Percentiles rank a stretch among this genome's conserved stretches.
These are phyloP conservation scores for Burhinus oedicnemus DNA, from an alignment of 2,113 vertebrate species.

Conservation along the genomic window DNA sequence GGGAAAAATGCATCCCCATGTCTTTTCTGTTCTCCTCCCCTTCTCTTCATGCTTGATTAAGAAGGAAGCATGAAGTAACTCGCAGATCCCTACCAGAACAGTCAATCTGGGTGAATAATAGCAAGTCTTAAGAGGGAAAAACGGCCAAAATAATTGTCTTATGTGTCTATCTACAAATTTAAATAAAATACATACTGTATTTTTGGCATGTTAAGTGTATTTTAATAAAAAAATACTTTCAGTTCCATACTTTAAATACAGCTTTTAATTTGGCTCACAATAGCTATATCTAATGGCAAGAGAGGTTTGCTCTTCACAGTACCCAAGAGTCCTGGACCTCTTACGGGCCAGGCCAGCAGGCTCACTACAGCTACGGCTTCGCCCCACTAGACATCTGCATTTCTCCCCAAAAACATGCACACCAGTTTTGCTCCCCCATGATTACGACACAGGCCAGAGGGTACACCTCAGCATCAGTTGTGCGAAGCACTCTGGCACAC, in stretches of 20 bases:
- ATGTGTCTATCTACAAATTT: neutral
- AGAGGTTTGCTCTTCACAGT: neutral
- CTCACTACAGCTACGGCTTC: no score
- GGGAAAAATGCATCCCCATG: neutral
- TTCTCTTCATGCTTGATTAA: neutral
- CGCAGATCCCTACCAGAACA: neutral
- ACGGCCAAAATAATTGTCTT: neutral
- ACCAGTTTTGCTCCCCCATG: neutral
- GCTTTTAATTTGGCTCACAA: neutral
- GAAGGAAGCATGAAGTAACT: neutral
- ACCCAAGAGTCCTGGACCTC: neutral
- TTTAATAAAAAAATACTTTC: neutral
- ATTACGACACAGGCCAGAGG: neutral
- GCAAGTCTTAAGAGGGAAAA: neutral
- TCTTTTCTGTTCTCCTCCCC: neutral
- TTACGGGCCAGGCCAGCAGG: no score
- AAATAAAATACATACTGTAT: neutral
- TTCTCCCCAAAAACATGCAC: neutral
- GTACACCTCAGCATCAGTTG: neutral
- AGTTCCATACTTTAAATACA: neutral
- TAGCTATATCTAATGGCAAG: neutral
- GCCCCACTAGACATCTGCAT: neutral
- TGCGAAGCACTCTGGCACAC: neutral
- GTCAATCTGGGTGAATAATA: neutral
- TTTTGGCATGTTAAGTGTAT: neutral